Conservation (phyloP, 53 echinoderm and acorn worm genomes). For the Temnopleurus reevesii region DNA sequence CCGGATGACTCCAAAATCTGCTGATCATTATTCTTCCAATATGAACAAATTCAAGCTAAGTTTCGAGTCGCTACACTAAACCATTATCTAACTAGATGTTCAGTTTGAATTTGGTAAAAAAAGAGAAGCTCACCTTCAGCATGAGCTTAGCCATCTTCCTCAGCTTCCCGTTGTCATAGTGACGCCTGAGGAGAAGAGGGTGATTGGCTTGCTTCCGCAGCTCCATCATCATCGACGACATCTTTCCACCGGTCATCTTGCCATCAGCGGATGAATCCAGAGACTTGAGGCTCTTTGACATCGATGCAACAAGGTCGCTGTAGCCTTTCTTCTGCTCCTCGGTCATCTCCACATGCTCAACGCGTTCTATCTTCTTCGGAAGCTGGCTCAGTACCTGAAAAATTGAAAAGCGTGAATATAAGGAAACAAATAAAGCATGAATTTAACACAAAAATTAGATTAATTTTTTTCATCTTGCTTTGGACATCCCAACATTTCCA, state of each 20-base stretch:
- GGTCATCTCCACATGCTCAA: slow-evolving; percentile 72
- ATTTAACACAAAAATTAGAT: too few relatives aligned
- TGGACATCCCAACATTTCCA: too few relatives aligned
- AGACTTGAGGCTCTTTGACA: slow-evolving; percentile 54
- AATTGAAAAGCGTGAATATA: too few relatives aligned
- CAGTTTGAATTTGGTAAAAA: too few relatives aligned
- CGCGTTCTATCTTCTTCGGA: slow-evolving; percentile 71
- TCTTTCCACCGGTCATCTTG: slow-evolving; percentile 34
- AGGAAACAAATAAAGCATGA: too few relatives aligned
- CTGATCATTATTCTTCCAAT: too few relatives aligned
- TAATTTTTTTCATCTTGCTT: too few relatives aligned
- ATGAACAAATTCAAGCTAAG: too few relatives aligned
- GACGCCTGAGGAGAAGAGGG: slow-evolving; percentile 74
- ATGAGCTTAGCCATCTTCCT: slow-evolving; percentile 90
- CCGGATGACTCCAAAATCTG: too few relatives aligned
- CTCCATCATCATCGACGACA: slow-evolving; percentile 84
- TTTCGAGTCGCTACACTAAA: too few relatives aligned
- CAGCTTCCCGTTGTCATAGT: slow-evolving; percentile 79
- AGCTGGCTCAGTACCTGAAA: slow-evolving; percentile 86
- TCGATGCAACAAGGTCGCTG: slow-evolving; percentile 55
- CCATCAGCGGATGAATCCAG: not conserved
- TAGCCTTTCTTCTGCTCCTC: slow-evolving; percentile 68
- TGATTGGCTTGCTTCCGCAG: slow-evolving; percentile 95
- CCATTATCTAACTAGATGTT: too few relatives aligned
- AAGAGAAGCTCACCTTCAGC: slow-evolving; percentile 84